These are phyloP conservation scores for Aurelia aurita complex sp. Pacific DNA, from an alignment of 30 jellyfish, hydroid and myxozoan species.

Conservation along the genomic window DNA sequence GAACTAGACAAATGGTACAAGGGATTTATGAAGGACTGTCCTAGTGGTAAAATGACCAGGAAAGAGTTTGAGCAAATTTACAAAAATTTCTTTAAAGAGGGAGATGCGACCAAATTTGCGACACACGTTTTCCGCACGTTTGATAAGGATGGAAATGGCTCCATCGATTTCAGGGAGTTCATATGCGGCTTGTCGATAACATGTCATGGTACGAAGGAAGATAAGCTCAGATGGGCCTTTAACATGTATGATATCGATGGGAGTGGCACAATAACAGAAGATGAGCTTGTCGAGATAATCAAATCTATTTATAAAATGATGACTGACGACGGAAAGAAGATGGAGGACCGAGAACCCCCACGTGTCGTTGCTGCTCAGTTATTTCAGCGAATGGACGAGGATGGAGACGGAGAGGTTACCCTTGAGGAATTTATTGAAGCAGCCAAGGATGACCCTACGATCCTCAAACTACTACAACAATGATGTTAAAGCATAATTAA, in stretches of 20 bases:
- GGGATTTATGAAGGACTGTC: constrained; percentile 99
- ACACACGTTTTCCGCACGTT: constrained; percentile 98
- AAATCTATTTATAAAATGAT: constrained; percentile 93
- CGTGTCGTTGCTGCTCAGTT: constrained; percentile 90
- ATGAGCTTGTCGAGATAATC: constrained; percentile 91
- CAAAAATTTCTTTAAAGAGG: constrained; percentile 96
- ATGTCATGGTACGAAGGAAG: constrained; percentile 99
- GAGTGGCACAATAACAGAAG: constrained; percentile 96
- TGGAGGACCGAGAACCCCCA: constrained; percentile 83
- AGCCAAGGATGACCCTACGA: constrained; percentile 98
- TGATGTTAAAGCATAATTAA: constrained; percentile 13
- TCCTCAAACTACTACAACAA: constrained; percentile 91
- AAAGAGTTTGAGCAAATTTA: constrained; percentile 96
- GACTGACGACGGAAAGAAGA: constrained; percentile 79
- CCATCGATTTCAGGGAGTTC: constrained; percentile 97
- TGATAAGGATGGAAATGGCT: constrained; percentile 97
- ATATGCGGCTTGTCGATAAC: constrained; percentile 98
- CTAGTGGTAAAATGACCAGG: constrained; percentile 96
- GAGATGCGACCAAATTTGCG: constrained; percentile 99
- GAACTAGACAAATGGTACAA: constrained; percentile 97
- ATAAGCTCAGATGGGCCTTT: constrained; percentile 99
- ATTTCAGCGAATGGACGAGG: constrained; percentile 96
- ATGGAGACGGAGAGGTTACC: constrained; percentile 99
- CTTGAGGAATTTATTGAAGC: constrained; percentile 96
- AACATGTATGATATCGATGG: constrained; percentile 98